Evolutionary conservation across 2,888 invertebrate genomes (phyloP).

Genomic region (Mesoligia furuncula): DNA sequence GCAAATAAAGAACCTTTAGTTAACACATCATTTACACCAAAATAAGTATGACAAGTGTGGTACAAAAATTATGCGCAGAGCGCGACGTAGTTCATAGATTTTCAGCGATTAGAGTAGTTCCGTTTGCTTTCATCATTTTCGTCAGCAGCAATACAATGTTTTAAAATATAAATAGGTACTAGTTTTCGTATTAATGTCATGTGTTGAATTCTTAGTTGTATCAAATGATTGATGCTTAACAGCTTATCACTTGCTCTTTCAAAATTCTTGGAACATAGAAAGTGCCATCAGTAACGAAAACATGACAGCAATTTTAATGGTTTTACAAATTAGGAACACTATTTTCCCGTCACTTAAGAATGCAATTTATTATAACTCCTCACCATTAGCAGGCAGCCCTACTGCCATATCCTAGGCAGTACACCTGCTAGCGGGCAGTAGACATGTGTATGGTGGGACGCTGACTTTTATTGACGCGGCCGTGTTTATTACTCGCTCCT

Average conservation of each 20-base stretch:
- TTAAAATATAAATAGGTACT: not conserved
- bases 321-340: slow-evolving; percentile 37
- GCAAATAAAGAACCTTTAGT: slow-evolving; percentile 10
- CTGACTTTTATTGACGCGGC: slow-evolving; percentile 87
- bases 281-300: slow-evolving; percentile 25
- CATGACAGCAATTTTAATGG: slow-evolving; percentile 37
- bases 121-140: not conserved
- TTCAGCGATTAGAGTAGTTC: not conserved
- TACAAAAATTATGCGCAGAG: not conserved
- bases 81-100: not conserved
- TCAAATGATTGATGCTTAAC: not conserved
- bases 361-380: slow-evolving; percentile 28
- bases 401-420: slow-evolving; percentile 71
- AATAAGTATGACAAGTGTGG: not conserved
- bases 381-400: slow-evolving; percentile 68
- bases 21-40: not conserved
- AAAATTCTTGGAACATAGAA: slow-evolving; percentile 7
- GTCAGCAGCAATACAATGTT: too few species aligned
- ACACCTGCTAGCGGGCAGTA: slow-evolving; percentile 80
- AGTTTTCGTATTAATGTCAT: not conserved
- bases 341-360: slow-evolving; percentile 37
- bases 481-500: slow-evolving; percentile 83
- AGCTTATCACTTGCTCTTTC: slow-evolving; percentile 1
- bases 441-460: slow-evolving; percentile 85
- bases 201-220: not conserved